These are phyloP conservation scores for Taxidea taxus DNA, from an alignment of 2,113 vertebrate genomes.

Conservation along the genomic window DNA sequence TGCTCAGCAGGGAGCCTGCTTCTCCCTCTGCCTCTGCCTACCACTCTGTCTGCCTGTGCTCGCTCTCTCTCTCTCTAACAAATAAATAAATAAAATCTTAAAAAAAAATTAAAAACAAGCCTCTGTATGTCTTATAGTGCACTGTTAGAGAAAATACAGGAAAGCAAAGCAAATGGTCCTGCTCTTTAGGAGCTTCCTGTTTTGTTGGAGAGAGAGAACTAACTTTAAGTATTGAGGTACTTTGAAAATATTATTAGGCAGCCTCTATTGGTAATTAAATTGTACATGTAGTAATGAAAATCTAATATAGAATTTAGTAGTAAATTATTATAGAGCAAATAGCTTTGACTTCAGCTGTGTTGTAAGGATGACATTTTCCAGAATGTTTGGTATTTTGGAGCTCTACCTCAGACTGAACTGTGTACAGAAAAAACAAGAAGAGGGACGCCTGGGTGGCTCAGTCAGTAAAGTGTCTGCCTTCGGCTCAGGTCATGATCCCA, in stretches of 20 bases:
- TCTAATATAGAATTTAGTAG: not conserved
- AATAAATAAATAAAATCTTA: too few species aligned
- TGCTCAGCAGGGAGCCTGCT: too few species aligned
- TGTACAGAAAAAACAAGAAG: not conserved
- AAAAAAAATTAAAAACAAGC: not conserved
- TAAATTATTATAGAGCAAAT: not conserved
- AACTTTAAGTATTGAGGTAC: not conserved
- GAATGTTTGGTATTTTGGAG: not conserved
- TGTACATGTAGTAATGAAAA: not conserved
- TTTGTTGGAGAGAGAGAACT: not conserved
- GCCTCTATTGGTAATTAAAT: not conserved
- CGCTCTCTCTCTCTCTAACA: too few species aligned
- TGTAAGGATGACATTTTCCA: not conserved
- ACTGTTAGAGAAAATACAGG: not conserved
- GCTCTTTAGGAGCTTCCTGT: not conserved
- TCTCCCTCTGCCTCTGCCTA: too few species aligned
- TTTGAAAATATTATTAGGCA: conserved; percentile 15
- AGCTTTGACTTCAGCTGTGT: not conserved
- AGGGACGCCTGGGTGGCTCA: not conserved
- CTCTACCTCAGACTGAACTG: not conserved
- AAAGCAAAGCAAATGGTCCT: not conserved
- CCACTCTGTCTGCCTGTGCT: too few species aligned
- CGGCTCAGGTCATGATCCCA: not conserved
- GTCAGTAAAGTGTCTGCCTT: not conserved
- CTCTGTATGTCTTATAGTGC: not conserved